Percentiles rank a stretch among this genome's conserved stretches.
Evolutionary conservation across 1,140 invertebrate genomes (phyloP).

Genomic region (Acyrthosiphon pisum): DNA sequence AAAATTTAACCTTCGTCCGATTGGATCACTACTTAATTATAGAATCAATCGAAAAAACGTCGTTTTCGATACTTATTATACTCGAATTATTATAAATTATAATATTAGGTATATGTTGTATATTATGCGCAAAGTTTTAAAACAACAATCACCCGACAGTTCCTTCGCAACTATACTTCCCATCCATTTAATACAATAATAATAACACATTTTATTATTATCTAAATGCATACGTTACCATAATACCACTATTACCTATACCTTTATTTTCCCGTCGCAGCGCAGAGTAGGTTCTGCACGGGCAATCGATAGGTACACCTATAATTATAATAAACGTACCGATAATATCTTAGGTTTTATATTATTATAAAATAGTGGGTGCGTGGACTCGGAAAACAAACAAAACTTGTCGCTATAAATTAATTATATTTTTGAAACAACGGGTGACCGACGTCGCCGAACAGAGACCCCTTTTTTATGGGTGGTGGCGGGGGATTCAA

Average conservation of each 20-base stretch:
- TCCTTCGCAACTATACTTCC: too few species aligned
- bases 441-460: neutral
- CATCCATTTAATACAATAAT: too few species aligned
- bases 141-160: too few species aligned
- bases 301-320: neutral
- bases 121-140: too few species aligned
- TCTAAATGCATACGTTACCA: neutral
- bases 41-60: neutral
- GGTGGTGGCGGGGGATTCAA: neutral
- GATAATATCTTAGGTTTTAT: neutral
- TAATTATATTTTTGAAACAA: constrained; percentile 36
- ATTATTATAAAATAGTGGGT: neutral
- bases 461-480: neutral
- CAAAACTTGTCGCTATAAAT: constrained; percentile 34
- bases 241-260: neutral
- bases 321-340: neutral
- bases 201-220: neutral
- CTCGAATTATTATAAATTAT: neutral
- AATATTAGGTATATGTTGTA: too few species aligned
- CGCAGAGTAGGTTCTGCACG: neutral
- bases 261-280: neutral
- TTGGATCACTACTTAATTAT: neutral
- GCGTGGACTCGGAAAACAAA: neutral
- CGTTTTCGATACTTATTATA: neutral
- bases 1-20: too few species aligned